phyloP scores from a whole-genome alignment of 2,888 invertebrate genomes.

The Sthenelais limicola region DNA sequence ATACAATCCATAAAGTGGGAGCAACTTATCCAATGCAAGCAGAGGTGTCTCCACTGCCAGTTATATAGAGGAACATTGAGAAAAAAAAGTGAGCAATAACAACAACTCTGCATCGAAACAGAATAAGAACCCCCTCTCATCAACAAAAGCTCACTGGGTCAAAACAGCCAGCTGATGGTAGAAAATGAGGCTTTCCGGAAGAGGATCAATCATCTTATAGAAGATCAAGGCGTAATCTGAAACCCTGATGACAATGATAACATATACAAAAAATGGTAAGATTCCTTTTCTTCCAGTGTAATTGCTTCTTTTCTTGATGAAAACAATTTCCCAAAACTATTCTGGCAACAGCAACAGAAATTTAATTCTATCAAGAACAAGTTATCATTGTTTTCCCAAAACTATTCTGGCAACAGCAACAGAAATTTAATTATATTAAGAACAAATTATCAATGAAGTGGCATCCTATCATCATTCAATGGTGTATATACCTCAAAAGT shows the following conservation, averaged over 20 bases:
- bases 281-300: neutral
- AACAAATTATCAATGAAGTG: neutral
- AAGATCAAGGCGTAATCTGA: neutral
- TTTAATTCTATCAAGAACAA: neutral
- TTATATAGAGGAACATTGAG: slow-evolving; percentile 16
- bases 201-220: neutral
- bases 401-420: slow-evolving; percentile 9
- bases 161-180: too few relatives aligned
- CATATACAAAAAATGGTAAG: neutral
- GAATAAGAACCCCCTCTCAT: too few relatives aligned
- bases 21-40: neutral
- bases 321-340: neutral
- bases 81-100: neutral
- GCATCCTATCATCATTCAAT: too few relatives aligned
- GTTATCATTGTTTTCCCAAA: neutral
- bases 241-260: slow-evolving; percentile 3
- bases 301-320: slow-evolving; percentile 1
- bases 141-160: too few relatives aligned
- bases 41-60: neutral
- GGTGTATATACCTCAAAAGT: slow-evolving; percentile 5
- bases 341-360: slow-evolving; percentile 12
- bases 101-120: too few relatives aligned
- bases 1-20: neutral
- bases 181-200: too few relatives aligned
- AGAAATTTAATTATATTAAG: neutral